Base-by-base conservation (phyloP, 2,888 invertebrate genomes). In the Drosophila flavopinicola region DNA sequence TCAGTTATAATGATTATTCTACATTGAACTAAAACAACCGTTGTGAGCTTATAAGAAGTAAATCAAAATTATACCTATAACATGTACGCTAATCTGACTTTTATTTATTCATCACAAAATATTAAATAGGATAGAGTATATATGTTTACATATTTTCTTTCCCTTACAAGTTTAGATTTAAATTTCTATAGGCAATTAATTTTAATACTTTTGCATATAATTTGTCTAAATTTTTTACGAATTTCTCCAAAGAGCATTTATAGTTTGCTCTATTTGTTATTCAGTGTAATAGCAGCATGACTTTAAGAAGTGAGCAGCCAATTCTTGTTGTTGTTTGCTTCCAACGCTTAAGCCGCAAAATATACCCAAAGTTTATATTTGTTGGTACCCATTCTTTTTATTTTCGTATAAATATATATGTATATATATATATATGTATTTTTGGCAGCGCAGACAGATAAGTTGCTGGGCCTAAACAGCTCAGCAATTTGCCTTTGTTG, bases 301-400 rank as follows among this genome's bases (percentile, higher is more conserved):
- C 44, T 51, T 47, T 35, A 44, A 35, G 37, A 68, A 68, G 44
- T 63, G 63, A 68, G 38, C 63, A 73, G 52, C 39, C 58, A 63
- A 59, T 57, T n/a, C n/a, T n/a, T 65, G 52, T 53, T 53, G 59
- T 39, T 60, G 49, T 57, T 67, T 53, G 72, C 51, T 66, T 45
- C 39, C 63, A 67, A 71, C 68, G 66, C 75, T 75, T 87, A 85
- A 85, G 78, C 85, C 76, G 44, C 85, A 86, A 77, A 76, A 75
- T 82, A 73, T 71, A 78, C 67, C 66, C 71, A 67, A 87, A 76
- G 75, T 79, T 78, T 75, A 71, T 78, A 78, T 78, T 79, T 68
- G 67, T 57, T 65, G 54, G 59, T 23, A 17, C 53, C 59, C 44
- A 63, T 68, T 60, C 39, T 47, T 59, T 30, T 52, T 54, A n/a